Percentiles rank a stretch among this genome's conserved stretches.
These are phyloP conservation scores for Hydrotaea cyrtoneurina DNA, from an alignment of 2,888 invertebrate species.

Conservation along the genomic window DNA sequence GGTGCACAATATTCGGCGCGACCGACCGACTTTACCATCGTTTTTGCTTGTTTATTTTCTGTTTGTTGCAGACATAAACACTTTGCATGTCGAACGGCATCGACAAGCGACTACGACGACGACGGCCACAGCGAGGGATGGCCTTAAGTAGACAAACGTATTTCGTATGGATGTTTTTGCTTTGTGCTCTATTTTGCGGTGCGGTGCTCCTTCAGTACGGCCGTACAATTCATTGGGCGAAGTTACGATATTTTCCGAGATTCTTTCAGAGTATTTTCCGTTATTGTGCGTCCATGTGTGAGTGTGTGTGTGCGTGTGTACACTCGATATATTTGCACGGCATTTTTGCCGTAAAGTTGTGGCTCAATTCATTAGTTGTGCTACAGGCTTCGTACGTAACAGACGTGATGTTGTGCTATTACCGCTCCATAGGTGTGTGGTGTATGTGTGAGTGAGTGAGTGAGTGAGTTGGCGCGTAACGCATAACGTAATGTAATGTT, in stretches of 20 bases:
- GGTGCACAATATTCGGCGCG: too few species aligned
- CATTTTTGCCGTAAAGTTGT: conserved; percentile 69
- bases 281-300: conserved; percentile 20
- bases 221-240: conserved; percentile 15
- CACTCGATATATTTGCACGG: conserved; percentile 68
- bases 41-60: not conserved
- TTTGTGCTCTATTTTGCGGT: conserved; percentile 20
- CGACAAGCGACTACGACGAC: conserved; percentile 31
- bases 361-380: conserved; percentile 78
- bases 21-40: too few species aligned
- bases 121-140: not conserved
- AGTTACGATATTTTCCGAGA: conserved; percentile 31
- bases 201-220: conserved; percentile 10
- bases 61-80: conserved; percentile 32
- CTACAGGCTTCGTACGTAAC: conserved; percentile 80
- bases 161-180: not conserved
- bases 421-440: not conserved
- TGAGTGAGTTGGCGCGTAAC: not conserved
- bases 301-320: conserved; percentile 27
- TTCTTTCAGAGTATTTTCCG: not conserved
- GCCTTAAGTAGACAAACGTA: conserved; percentile 5
- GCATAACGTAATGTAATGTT: conserved; percentile 43
- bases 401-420: conserved; percentile 72
- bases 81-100: conserved; percentile 30
- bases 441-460: not conserved